phyloP scores from a whole-genome alignment of 2,888 invertebrate genomes.

The Folsomia candida region DNA sequence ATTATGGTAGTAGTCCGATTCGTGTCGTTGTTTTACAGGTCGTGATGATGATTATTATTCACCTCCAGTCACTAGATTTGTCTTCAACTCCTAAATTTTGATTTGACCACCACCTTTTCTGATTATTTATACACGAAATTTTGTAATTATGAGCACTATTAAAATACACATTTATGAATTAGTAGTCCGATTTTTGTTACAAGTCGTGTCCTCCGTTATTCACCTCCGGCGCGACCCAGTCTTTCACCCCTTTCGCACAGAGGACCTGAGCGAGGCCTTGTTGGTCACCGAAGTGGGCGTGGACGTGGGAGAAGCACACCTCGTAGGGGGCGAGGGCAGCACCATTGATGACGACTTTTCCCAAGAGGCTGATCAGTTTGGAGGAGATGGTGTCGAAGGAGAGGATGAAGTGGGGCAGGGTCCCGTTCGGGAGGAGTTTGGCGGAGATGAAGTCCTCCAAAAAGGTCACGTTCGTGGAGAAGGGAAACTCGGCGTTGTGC shows the following conservation, averaged over 20 bases:
- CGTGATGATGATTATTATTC: no score
- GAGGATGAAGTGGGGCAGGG: slow-evolving; percentile 35
- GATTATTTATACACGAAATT: no score
- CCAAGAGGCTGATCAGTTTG: neutral
- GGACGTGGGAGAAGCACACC: neutral
- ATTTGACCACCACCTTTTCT: no score
- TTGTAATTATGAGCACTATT: no score
- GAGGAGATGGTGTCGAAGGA: neutral
- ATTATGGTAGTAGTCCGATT: no score
- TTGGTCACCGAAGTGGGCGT: slow-evolving; percentile 5
- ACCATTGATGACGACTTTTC: neutral
- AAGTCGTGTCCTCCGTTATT: no score
- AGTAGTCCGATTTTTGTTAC: no score
- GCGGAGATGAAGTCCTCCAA: slow-evolving; percentile 20
- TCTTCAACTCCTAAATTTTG: no score
- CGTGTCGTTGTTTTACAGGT: no score
- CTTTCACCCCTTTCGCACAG: neutral
- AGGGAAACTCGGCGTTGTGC: neutral
- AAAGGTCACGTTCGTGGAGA: slow-evolving; percentile 1
- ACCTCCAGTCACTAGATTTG: no score
- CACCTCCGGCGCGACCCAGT: no score
- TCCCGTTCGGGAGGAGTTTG: neutral
- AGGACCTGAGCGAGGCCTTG: neutral
- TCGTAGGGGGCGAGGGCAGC: neutral
- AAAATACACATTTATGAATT: no score